These are phyloP conservation scores for Microhierax caerulescens DNA, from an alignment of 2,797 vertebrate species.

Conservation along the genomic window DNA sequence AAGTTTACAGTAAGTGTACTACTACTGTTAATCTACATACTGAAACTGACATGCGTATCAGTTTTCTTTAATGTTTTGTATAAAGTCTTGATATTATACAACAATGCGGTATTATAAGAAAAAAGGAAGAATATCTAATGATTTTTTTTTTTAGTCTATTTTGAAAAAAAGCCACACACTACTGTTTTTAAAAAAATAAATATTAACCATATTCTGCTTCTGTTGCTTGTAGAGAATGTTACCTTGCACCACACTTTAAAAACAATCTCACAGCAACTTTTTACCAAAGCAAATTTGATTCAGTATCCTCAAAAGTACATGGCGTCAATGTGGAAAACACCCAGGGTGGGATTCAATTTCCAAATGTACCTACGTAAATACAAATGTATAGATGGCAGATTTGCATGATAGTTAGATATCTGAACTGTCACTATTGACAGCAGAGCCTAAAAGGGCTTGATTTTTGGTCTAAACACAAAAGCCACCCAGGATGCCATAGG, in stretches of 20 bases:
- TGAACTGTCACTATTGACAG: not conserved
- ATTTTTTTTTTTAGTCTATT: not conserved
- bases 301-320: not conserved
- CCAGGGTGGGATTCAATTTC: not conserved
- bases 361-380: not conserved
- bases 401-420: not conserved
- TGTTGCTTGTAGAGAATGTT: not conserved
- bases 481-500: not conserved
- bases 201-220: not conserved
- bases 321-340: not conserved
- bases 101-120: not conserved
- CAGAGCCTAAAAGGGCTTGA: not conserved
- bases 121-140: not conserved
- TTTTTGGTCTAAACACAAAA: not conserved
- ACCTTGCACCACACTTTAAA: not conserved
- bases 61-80: not conserved
- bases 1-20: not conserved
- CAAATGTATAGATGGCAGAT: not conserved
- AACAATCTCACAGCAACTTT: not conserved
- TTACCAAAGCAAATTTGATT: too few species aligned
- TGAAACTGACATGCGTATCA: not conserved
- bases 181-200: not conserved
- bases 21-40: fast-evolving
- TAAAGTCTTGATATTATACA: not conserved
- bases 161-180: not conserved